Evolutionary conservation across 2,797 vertebrate species (phyloP).

Genomic region (Tenualosa ilisha): DNA sequence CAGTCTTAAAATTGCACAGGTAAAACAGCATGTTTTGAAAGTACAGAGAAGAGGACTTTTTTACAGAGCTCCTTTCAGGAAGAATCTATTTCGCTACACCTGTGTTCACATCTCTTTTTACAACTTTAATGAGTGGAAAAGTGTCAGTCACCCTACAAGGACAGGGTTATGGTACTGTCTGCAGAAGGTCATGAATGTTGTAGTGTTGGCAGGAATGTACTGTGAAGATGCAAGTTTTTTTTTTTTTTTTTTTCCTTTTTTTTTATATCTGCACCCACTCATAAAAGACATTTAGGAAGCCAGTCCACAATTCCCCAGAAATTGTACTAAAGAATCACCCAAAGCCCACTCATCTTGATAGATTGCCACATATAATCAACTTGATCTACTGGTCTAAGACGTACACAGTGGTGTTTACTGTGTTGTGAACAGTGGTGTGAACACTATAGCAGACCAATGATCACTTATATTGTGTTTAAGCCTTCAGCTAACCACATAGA

Average conservation of each 20-base stretch:
- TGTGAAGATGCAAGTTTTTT: neutral
- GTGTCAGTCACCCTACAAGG: constrained; percentile 29
- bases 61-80: neutral
- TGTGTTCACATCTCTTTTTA: constrained; percentile 2
- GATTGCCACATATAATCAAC: too few species aligned
- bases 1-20: neutral
- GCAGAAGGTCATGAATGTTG: constrained; percentile 48
- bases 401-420: too few species aligned
- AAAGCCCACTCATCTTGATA: too few species aligned
- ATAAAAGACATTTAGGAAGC: too few species aligned
- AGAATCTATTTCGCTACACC: neutral
- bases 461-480: too few species aligned
- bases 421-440: too few species aligned
- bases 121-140: constrained; percentile 43
- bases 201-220: constrained; percentile 28
- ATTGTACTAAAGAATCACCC: too few species aligned
- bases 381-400: too few species aligned
- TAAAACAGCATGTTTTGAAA: neutral
- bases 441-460: too few species aligned
- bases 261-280: neutral
- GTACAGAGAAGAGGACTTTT: neutral
- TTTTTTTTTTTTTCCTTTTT: too few species aligned
- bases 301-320: too few species aligned
- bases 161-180: constrained; percentile 32
- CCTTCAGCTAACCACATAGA: neutral